A percentile compares a stretch with the other conserved stretches of the same genome.
Evolutionary conservation across 92 coral and sea anemone genomes (phyloP).

Genomic region (Bergia sp.): DNA sequence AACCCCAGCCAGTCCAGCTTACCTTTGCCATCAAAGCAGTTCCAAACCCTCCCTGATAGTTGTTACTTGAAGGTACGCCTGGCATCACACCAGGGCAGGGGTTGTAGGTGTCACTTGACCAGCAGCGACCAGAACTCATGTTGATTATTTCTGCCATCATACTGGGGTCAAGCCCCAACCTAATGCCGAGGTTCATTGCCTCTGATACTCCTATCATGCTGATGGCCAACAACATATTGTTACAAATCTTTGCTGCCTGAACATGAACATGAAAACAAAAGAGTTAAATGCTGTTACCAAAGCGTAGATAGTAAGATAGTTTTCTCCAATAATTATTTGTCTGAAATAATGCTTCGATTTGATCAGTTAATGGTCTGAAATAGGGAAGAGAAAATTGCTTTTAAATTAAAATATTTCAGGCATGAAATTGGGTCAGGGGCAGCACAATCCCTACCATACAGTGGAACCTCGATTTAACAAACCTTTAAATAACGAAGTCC

Average conservation of each 20-base stretch:
- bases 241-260: conserved; percentile 96
- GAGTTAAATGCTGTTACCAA: background rate
- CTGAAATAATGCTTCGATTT: too few relatives aligned
- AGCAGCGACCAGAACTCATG: conserved; percentile 94
- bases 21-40: conserved; percentile 96
- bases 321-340: too few relatives aligned
- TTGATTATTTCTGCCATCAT: conserved; percentile 91
- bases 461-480: background rate
- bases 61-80: conserved; percentile 93
- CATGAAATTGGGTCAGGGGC: too few relatives aligned
- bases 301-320: background rate
- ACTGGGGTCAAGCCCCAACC: conserved; percentile 92
- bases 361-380: too few relatives aligned
- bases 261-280: background rate
- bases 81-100: conserved; percentile 97
- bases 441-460: background rate
- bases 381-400: too few relatives aligned
- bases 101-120: conserved; percentile 96
- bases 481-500: too few relatives aligned
- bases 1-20: background rate
- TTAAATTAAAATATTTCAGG: too few relatives aligned
- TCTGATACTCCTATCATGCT: conserved; percentile 98
- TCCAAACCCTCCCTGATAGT: conserved; percentile 96
- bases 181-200: conserved; percentile 92
- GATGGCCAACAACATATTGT: conserved; percentile 90